Base-by-base conservation (phyloP, 2,113 vertebrate species). In the Empidonax alnorum region DNA sequence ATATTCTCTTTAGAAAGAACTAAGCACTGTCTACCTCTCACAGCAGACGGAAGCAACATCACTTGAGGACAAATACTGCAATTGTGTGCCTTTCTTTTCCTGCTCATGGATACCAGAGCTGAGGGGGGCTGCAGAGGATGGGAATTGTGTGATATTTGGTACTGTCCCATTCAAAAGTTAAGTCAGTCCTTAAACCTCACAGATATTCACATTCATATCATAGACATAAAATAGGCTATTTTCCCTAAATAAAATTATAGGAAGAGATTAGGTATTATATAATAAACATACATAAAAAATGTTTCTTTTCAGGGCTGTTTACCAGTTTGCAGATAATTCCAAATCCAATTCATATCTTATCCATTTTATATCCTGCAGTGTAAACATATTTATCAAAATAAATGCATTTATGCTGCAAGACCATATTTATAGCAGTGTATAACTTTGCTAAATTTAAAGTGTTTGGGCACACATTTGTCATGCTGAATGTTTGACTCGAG, bases 321-420 rank as follows among this genome's bases (percentile, higher is more conserved):
- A 72, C 56, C 58, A 65, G 50, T 92, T 92, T 92, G 55, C 58
- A 78, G 83, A 84, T 93, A 92, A 93, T 75, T 65, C 33, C 47
- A 95, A 87, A 89, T 92, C 44, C 69, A 88, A 23, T 84, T 92
- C 76, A 89, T 92, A 86, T 92, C 68, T 88, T 83, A 77, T 56
- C 33, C 39, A 37, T 84, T 96, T 93, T 93, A 86, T 89, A 92
- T 92, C 65, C 52, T 78, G 65, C 89, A 84, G 52, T 88, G 47
- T 90, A 96, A 96, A 93, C 76, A 94, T 84, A 89, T 94, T 90
- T 93, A 92, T 96, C 86, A 97, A 93, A 95, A 94, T 84, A 86
- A 92, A 92, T 85, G 72, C 55, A 80, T 88, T 95, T 92, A 81
- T 72, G 86, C 93, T 84, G 52, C 73, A 95, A 93, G 73, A 76